phyloP scores from a whole-genome alignment of 1,140 invertebrate species.

The Ruditapes philippinarum region DNA sequence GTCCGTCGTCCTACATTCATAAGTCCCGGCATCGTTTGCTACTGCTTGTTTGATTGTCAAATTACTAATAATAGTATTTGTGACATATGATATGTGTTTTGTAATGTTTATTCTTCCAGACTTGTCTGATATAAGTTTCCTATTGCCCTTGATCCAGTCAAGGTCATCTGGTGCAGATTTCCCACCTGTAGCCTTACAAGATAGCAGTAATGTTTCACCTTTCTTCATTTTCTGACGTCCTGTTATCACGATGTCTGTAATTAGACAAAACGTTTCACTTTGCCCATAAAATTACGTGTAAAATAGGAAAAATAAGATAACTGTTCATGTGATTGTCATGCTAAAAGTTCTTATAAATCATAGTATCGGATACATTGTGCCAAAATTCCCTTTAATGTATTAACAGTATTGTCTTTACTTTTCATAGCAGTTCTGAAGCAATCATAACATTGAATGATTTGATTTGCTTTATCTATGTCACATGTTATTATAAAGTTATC shows the following conservation, averaged over 20 bases:
- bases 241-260: slow-evolving; percentile 37
- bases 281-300: too few species aligned
- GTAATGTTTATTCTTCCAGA: slow-evolving; percentile 44
- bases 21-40: slow-evolving; percentile 20
- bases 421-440: too few species aligned
- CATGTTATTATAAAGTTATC: too few species aligned
- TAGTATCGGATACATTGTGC: too few species aligned
- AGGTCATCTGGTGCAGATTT: slow-evolving; percentile 49
- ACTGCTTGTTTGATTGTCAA: slow-evolving; percentile 57
- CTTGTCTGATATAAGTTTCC: slow-evolving; percentile 55
- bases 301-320: too few species aligned
- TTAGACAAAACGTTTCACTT: too few species aligned
- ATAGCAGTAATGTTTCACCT: slow-evolving; percentile 31
- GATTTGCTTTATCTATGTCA: too few species aligned
- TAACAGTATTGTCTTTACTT: too few species aligned
- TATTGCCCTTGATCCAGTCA: slow-evolving; percentile 55
- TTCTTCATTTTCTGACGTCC: slow-evolving; percentile 39
- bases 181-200: slow-evolving; percentile 59
- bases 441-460: too few species aligned
- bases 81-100: slow-evolving; percentile 64
- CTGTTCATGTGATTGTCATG: too few species aligned
- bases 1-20: slow-evolving; percentile 49
- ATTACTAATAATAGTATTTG: slow-evolving; percentile 53
- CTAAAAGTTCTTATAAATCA: too few species aligned
- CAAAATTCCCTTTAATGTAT: too few species aligned